Base-by-base conservation (phyloP, 2,888 invertebrate genomes). In the Idaea biselata region DNA sequence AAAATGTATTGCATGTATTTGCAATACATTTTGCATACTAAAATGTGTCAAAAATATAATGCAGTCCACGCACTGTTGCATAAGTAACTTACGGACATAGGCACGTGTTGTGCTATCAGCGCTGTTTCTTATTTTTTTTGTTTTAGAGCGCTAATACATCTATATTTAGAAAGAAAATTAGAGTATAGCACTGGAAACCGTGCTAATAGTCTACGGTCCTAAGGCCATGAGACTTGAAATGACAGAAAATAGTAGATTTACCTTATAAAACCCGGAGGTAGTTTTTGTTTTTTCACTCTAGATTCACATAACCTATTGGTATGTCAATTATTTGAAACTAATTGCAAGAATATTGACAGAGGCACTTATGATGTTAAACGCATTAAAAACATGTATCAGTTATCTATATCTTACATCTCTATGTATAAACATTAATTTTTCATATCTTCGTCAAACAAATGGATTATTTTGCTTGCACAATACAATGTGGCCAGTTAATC, bases 361-460 rank as follows among this genome's bases (percentile, higher is more conserved):
- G 44, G 14, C 44, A 44, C 44, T 44, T 44, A 44, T 44, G 44
- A 44, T 44, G 44, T 44, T 44, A 44, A 44, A 44, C 44, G 44
- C 44, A 44, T 44, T 44, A 44, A 44, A 44, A 44, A 44, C 44
- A 44, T 44, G 14, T 44, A 44, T 44, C 14, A 8, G 44, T 44
- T 44, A 44, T 44, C 44, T 44, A 8, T 44, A 44, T 44, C 44
- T 44, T 44, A 44, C 8, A 44, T 44, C 44, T 44, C 44, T 56
- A 31, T 62, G 54, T 33, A 18, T 60, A 58, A 57, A 60, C 44
- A 44, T 44, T 1, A 44, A 44, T 44, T 44, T 44, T 44, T 44
- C 44, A 44, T 14, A 14, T 44, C 44, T 11, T 11, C 44, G 11
- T 11, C 44, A 44, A 44, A 44, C 44, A 44, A 44, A 44, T 11